Evolutionary conservation across 2,888 invertebrate genomes (phyloP).

Genomic region (Lepeophtheirus nordmannii): DNA sequence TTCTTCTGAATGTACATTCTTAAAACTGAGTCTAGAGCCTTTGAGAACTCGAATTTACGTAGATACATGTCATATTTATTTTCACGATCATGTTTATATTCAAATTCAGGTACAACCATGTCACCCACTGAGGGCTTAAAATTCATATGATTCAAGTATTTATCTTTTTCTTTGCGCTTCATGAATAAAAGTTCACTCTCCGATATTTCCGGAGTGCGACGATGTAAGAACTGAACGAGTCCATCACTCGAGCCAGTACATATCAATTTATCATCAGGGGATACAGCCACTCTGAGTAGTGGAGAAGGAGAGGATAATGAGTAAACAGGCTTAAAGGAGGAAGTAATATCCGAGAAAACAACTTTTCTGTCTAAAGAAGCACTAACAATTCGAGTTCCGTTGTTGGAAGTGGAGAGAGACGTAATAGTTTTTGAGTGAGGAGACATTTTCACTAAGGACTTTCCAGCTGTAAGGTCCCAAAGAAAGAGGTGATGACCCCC

Average conservation of each 20-base stretch:
- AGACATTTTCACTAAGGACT: constrained; percentile 61
- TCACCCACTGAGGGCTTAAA: constrained; percentile 31
- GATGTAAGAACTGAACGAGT: constrained; percentile 52
- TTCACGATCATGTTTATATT: constrained; percentile 31
- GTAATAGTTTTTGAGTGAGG: constrained; percentile 94
- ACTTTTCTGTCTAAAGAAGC: constrained; percentile 83
- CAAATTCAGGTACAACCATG: constrained; percentile 25
- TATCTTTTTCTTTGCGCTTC: constrained; percentile 13
- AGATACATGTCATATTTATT: constrained; percentile 50
- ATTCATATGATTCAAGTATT: constrained; percentile 26
- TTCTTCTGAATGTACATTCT: constrained; percentile 44
- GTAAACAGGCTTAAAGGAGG: constrained; percentile 66
- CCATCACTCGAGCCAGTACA: constrained; percentile 87
- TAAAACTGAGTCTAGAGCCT: constrained; percentile 59
- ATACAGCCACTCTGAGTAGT: constrained; percentile 62
- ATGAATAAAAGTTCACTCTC: constrained; percentile 11
- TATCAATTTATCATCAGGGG: constrained; percentile 58
- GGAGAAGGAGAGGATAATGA: constrained; percentile 79
- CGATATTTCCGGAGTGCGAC: neutral
- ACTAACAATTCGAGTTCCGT: constrained; percentile 65
- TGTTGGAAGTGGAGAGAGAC: constrained; percentile 60
- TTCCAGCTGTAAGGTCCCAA: constrained; percentile 79
- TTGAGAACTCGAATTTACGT: constrained; percentile 61
- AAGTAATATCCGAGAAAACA: constrained; percentile 69
- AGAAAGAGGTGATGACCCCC: constrained; percentile 79